phyloP scores from a whole-genome alignment of 2,797 vertebrate species.

The Spinus olivaceus region DNA sequence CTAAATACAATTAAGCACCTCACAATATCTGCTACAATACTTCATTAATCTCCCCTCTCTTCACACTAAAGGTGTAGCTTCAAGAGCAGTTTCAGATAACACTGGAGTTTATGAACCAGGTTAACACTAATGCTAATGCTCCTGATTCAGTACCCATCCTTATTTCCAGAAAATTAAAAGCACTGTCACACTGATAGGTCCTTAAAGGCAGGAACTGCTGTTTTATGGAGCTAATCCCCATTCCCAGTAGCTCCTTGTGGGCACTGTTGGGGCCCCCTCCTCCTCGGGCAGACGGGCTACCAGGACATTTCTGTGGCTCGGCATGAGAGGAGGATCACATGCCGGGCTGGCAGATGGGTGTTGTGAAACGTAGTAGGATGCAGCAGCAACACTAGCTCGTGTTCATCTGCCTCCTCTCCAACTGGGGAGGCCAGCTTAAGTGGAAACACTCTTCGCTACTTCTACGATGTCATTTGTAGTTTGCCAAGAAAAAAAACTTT shows the following conservation, averaged over 20 bases:
- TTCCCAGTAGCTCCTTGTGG: not conserved
- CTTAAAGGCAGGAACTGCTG: not conserved
- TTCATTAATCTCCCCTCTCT: not conserved
- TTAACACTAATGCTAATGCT: not conserved
- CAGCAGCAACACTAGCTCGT: not conserved
- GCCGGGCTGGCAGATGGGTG: conserved; percentile 36
- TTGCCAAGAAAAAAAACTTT: not conserved
- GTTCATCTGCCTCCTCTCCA: not conserved
- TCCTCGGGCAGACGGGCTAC: not conserved
- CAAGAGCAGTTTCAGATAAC: not conserved
- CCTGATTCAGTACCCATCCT: not conserved
- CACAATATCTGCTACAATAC: not conserved
- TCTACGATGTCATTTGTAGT: not conserved
- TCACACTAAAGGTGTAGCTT: not conserved
- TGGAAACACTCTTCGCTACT: conserved; percentile 23
- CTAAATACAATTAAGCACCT: not conserved
- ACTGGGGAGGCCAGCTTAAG: not conserved
- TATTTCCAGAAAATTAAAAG: not conserved
- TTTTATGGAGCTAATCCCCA: not conserved
- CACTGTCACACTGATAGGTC: not conserved
- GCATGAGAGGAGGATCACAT: not conserved
- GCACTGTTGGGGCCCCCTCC: not conserved
- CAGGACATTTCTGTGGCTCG: conserved; percentile 8
- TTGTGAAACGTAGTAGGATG: conserved; percentile 41
- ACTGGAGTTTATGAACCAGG: not conserved